Percentiles rank a stretch among this genome's conserved stretches.
These are phyloP conservation scores for Mastigias papua DNA, from an alignment of 30 jellyfish, hydroid and myxozoan genomes.

Conservation along the genomic window DNA sequence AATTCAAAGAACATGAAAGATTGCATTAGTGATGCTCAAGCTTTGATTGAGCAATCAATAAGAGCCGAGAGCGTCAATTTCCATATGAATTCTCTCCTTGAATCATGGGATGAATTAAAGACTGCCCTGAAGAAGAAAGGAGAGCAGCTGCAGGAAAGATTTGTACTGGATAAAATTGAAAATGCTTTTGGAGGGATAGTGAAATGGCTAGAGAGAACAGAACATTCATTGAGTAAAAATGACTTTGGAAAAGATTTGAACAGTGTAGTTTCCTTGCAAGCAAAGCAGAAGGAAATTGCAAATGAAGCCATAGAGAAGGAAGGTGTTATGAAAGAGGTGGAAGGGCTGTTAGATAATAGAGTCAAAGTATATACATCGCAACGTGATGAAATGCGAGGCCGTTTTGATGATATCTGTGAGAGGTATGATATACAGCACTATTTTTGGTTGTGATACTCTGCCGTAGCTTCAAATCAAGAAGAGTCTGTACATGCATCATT, in stretches of 20 bases:
- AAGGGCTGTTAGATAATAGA: not conserved
- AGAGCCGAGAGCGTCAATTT: constrained; percentile 20
- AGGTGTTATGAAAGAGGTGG: constrained; percentile 11
- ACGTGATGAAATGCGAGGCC: constrained; percentile 11
- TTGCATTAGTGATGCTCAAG: not conserved
- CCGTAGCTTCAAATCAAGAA: not conserved
- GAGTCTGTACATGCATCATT: not conserved
- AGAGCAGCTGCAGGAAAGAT: not conserved
- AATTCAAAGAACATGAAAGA: constrained; percentile 39
- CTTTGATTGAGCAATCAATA: constrained; percentile 8
- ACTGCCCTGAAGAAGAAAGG: constrained; percentile 10
- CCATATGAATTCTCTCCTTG: not conserved
- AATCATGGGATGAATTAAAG: constrained; percentile 35
- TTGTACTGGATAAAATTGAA: constrained; percentile 9
- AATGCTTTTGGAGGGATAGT: constrained; percentile 5
- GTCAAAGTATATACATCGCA: not conserved
- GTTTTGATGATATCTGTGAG: constrained; percentile 27
- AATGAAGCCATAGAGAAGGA: constrained; percentile 6
- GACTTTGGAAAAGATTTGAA: constrained; percentile 52
- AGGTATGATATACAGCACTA: not conserved
- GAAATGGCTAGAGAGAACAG: constrained; percentile 43
- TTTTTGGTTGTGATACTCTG: not conserved
- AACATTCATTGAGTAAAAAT: not conserved
- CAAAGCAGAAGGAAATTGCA: constrained; percentile 49
- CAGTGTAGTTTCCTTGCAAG: constrained; percentile 11